Base-by-base conservation (phyloP, 2,113 vertebrate genomes). In the Diadophis punctatus region DNA sequence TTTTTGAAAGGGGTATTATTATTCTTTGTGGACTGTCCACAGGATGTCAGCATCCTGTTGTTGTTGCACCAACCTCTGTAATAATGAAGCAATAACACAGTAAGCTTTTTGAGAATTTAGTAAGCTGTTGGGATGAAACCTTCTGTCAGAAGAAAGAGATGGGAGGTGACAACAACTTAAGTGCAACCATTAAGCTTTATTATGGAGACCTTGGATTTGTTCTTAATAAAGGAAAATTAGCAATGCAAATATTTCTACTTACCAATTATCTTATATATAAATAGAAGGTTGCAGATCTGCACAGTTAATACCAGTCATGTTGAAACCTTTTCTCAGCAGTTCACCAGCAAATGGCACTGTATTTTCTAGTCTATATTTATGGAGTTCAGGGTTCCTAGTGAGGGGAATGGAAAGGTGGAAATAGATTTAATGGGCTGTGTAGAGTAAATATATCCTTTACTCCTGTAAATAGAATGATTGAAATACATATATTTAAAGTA, bases 191-290 rank as follows among this genome's bases (percentile, higher is more conserved):
- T 96, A 97, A 97, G 94, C 49, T 53, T 30, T 95, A 90, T 96
- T 97, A 96, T 92, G 93, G 92, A 93, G 94, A 95, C 93, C 86
- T 48, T 93, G 86, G 11, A 43, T 95, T 96, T 96, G 90, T 95
- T 94, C 95, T 92, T 95, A 97, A 96, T 96, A 93, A 95, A 94
- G 39, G 90, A 92, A 96, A 97, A 97, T 97, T 96, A 97, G 97
- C 96, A 97, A 97, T 97, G 97, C 97, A 97, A 97, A 97, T 97
- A 97, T 97, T 97, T 97, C 94, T 94, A 96, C 96, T 95, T 95
- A 90, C 95, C 97, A 97, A 97, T 97, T 97, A 97, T 94, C 96
- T 92, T 93, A 94, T 95, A 96, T 97, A 97, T 97, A 97, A 97
- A 95, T 96, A 97, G 95, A 91, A 95, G 96, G 95, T 97, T 0